Percentiles rank a stretch among this genome's conserved stretches.
Conservation (phyloP, 2,888 invertebrate species). For the Drosophila picticornis region DNA sequence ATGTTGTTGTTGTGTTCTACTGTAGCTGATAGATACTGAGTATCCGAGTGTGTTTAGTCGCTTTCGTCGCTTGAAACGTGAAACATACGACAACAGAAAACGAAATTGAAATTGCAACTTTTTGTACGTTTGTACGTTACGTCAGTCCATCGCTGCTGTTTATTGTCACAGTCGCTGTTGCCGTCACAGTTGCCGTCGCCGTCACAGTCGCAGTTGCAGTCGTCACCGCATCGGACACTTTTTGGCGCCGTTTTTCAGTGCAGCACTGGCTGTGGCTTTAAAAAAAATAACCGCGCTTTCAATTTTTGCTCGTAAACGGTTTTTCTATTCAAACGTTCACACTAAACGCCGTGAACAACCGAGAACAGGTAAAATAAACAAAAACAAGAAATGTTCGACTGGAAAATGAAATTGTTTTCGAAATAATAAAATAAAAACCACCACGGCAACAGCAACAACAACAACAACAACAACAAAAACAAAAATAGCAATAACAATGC, state of each 20-base stretch:
- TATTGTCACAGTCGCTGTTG: constrained; percentile 41
- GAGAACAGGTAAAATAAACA: constrained; percentile 61
- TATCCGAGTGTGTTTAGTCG: constrained; percentile 79
- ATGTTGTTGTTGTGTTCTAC: constrained; percentile 76
- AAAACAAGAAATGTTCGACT: constrained; percentile 7
- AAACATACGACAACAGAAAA: constrained; percentile 78
- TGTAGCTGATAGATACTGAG: constrained; percentile 79
- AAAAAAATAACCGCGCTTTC: constrained; percentile 34
- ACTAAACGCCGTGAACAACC: constrained; percentile 3
- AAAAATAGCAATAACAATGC: constrained; percentile 28
- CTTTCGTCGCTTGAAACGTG: constrained; percentile 82
- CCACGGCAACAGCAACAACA: constrained; percentile 31
- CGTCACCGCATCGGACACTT: constrained; percentile 37
- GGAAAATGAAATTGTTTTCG: constrained; percentile 43
- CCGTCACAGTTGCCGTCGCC: constrained; percentile 15
- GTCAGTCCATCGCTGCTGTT: constrained; percentile 59
- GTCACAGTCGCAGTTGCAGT: constrained; percentile 18
- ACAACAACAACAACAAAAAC: not conserved
- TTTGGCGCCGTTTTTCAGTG: constrained; percentile 70
- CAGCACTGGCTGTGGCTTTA: constrained; percentile 35
- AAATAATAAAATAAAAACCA: constrained; percentile 53
- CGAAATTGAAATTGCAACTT: constrained; percentile 69
- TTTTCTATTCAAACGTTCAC: constrained; percentile 30
- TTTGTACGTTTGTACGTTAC: constrained; percentile 70
- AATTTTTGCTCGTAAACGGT: constrained; percentile 35